phyloP scores from a whole-genome alignment of 2,888 invertebrate species.

The Tetranychus truncatus region DNA sequence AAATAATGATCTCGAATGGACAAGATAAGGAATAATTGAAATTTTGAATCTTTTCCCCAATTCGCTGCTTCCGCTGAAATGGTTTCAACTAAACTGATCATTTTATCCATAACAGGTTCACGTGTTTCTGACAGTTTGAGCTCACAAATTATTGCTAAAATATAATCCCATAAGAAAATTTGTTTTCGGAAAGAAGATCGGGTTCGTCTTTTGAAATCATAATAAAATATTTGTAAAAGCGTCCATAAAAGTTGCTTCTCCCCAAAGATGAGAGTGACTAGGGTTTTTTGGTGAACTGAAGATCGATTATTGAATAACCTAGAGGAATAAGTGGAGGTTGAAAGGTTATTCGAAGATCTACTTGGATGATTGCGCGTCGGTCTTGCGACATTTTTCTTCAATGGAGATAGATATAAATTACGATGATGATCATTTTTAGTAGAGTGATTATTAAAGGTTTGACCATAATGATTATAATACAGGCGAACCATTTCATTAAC shows the following conservation, averaged over 20 bases:
- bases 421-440: not conserved
- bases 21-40: constrained; percentile 56
- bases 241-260: constrained; percentile 83
- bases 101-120: constrained; percentile 29
- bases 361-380: not conserved
- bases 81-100: constrained; percentile 36
- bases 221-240: constrained; percentile 81
- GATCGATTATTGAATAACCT: not conserved
- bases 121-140: constrained; percentile 29
- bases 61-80: constrained; percentile 67
- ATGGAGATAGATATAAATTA: not conserved
- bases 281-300: not conserved
- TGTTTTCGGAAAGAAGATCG: constrained; percentile 40
- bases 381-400: not conserved
- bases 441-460: not conserved
- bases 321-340: not conserved
- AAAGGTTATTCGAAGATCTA: not conserved
- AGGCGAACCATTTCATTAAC: constrained; percentile 93
- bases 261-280: constrained; percentile 56
- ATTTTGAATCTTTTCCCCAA: constrained; percentile 89
- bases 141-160: constrained; percentile 26
- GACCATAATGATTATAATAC: constrained; percentile 46
- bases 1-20: constrained; percentile 39
- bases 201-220: constrained; percentile 49
- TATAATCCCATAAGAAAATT: constrained; percentile 85